Evolutionary conservation across 2,888 invertebrate genomes (phyloP), one percentile per base, ranked within the genome.

Genomic region (Ichneumoninae sp.): DNA sequence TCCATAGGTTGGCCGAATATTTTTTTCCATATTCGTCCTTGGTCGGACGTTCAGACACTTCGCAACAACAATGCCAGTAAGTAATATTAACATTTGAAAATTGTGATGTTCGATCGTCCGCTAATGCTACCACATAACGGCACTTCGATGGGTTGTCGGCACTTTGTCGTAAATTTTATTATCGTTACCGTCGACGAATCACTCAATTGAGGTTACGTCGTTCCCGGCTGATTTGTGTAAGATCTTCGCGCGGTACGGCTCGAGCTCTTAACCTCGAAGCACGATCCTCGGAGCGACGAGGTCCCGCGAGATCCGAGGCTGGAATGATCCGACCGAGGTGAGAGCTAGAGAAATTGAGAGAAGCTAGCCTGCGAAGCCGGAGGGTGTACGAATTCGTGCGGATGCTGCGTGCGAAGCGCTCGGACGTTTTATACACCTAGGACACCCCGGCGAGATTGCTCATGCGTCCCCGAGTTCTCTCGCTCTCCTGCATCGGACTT

Each of bases 391-490:
- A 57, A 33, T 62, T 81, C 81, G 74, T 75, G 77, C 65, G 77
- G 81, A 81, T 81, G 70, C 70, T 78, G 84, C 81, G 84, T 81
- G 81, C 47, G 81, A 75, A 33, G 78, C 65, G 75, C 70, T 81
- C 78, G 75, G 69, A 66, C 69, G 77, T 78, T 81, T 84, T 81
- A 78, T 81, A 84, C 62, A 33, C 62, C 62, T 16, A n/a, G n/a
- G 16, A 47, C 62, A 30, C 16, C 13, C 65, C 81, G 52, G 78
- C 66, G 26, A 47, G 71, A 78, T 78, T 78, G 84, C 81, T 84
- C 84, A 79, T 84, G 81, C 84, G 78, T 81, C 78, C 70, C 68
- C 78, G 69, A 7, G 7, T 26, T 57, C 19, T 47, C 40, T 57
- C 76, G 19, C 66, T 72, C 47, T 71, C 57, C 8, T n/a, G 26